Evolutionary conservation across 2,888 invertebrate species (phyloP), one percentile per base, ranked within the genome.

Genomic region (Ditylenchus weischeri): DNA sequence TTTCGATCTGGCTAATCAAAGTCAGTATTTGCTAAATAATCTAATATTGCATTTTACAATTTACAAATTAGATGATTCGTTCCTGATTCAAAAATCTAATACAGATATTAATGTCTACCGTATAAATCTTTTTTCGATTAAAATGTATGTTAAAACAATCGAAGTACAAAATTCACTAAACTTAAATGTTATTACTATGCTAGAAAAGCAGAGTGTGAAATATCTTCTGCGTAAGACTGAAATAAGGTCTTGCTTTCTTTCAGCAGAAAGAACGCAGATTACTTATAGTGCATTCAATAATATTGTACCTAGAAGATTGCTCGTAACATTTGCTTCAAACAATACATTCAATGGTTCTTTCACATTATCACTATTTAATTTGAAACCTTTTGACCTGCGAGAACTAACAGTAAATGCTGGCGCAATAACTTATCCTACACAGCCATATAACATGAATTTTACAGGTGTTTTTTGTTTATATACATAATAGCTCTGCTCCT

Each of bases 1-100:
- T 36, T 69, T 69, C 47, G 69, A 69, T 65, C 38, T 69, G 11
- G 70, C 61, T 0, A 69, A 69, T 21, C 69, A 69, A 47, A 47
- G 61, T 19, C 35, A 62, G 13, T 72, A 29, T 35, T 57, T 69
- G 0, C 23, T 69, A 8, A 69, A 69, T 51, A 69, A 69, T 49
- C 21, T 57, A n/a, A 57, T 54, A 13, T 21, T 69, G 7, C 35
- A 57, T 11, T 71, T 69, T 38, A 71, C 63, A n/a, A 23, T 69
- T 15, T 69, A 69, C 51, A 62, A 57, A 13, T 21, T 18, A 5
- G 13, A 15, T 13, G 68, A 68, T 35, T 19, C 15, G 21, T 68
- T 70, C 23, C n/a, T 70, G n/a, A 43, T 70, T 4, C 59, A 71
- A 15, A 38, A 35, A 10, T 29, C 51, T 7, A 8, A 15, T 6